Evolutionary conservation across 2,888 invertebrate genomes (phyloP), one percentile per base, ranked within the genome.

Genomic region (Acronicta psi): DNA sequence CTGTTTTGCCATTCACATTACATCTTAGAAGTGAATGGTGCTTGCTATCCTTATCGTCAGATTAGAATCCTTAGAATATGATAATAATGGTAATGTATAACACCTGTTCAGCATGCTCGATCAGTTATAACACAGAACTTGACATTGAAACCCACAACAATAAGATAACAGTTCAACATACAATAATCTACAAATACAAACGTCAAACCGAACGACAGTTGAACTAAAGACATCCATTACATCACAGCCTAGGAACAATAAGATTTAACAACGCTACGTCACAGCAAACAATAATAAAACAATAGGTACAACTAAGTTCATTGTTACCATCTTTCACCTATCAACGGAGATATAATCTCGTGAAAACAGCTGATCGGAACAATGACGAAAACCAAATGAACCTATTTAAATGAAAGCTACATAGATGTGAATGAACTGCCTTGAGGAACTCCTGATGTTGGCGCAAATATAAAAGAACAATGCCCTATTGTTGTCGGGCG

Each of bases 391-490:
- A 90, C 87, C 89, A 90, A 91, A 90, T 90, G 91, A 88, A 90
- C 87, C 91, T 90, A 77, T 80, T 75, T 78, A 75, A 78, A 78
- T 75, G 80, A 79, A 78, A 78, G 78, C 76, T 77, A 66, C 81
- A 88, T 89, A 88, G 88, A 92, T 87, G 93, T 93, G 93, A 92
- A 92, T 88, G 93, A 94, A 92, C 91, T 81, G 85, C 91, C 92
- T 92, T 92, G 92, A 88, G 88, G 91, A 84, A 88, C 90, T 88
- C 91, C 91, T 90, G 90, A 87, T 87, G 87, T 83, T 86, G 85
- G 86, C 87, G 92, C 92, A 89, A 93, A 93, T 91, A 89, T 92
- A 91, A 91, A 90, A 90, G 92, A 93, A 94, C 93, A 94, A 94
- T 94, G 87, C 90, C 88, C 91, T 92, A 93, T 93, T 93, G 94